phyloP scores from a whole-genome alignment of 2,113 vertebrate species.

The Myotis brandtii region DNA sequence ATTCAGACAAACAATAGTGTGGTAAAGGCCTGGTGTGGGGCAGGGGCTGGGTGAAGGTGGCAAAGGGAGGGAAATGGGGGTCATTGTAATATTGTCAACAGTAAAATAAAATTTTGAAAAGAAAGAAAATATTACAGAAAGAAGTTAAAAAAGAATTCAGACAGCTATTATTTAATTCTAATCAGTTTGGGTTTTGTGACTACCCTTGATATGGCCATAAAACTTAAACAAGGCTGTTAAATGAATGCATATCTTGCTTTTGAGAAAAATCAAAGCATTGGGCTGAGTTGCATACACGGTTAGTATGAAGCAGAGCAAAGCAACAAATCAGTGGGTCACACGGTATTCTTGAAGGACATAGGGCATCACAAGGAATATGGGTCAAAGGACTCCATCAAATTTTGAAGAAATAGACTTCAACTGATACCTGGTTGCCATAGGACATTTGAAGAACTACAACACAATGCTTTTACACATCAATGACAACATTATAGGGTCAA shows the following conservation, averaged over 20 bases:
- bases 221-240: background rate
- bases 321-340: background rate
- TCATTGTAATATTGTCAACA: background rate
- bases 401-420: background rate
- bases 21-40: background rate
- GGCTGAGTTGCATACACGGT: background rate
- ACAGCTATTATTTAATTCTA: background rate
- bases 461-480: background rate
- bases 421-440: background rate
- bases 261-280: background rate
- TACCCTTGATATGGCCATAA: background rate
- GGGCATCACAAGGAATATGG: rapidly evolving
- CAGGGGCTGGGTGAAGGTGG: background rate
- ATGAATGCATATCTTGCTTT: background rate
- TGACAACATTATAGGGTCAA: background rate
- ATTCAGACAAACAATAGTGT: background rate
- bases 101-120: background rate
- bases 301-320: background rate
- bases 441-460: background rate
- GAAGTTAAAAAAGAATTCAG: background rate
- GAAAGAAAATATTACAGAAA: background rate
- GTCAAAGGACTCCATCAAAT: background rate
- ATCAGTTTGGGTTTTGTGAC: background rate
- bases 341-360: background rate
- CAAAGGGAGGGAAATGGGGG: background rate